phyloP scores from a whole-genome alignment of 2,113 vertebrate genomes.

The Centropus bengalensis region DNA sequence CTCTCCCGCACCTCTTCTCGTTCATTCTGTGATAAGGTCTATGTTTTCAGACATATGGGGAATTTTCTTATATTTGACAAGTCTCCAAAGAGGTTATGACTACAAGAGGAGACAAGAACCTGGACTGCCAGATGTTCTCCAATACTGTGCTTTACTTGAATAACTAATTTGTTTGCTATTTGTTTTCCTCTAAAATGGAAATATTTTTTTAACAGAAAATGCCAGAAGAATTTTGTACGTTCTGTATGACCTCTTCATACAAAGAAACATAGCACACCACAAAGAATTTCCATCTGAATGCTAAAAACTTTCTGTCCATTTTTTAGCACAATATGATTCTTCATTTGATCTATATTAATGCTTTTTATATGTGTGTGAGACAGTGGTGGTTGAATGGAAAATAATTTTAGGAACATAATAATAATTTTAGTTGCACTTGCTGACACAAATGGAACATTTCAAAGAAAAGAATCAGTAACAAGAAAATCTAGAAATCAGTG shows the following conservation, averaged over 20 bases:
- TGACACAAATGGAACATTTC: neutral
- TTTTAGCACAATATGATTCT: neutral
- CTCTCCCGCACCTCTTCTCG: neutral
- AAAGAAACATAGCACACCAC: neutral
- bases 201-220: neutral
- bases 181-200: neutral
- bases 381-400: neutral
- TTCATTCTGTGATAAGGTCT: neutral
- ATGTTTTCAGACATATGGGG: neutral
- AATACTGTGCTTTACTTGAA: neutral
- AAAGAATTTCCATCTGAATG: neutral
- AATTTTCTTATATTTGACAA: neutral
- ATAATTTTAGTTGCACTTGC: neutral
- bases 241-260: neutral
- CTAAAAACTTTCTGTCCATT: neutral
- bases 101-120: neutral
- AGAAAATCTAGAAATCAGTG: neutral
- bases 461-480: neutral
- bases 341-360: neutral
- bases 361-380: neutral
- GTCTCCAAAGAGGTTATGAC: neutral
- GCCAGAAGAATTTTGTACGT: neutral
- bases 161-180: neutral
- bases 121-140: neutral
- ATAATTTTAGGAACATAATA: neutral